phyloP scores from a whole-genome alignment of 1,140 invertebrate species.

The Hypsibius dujardini region DNA sequence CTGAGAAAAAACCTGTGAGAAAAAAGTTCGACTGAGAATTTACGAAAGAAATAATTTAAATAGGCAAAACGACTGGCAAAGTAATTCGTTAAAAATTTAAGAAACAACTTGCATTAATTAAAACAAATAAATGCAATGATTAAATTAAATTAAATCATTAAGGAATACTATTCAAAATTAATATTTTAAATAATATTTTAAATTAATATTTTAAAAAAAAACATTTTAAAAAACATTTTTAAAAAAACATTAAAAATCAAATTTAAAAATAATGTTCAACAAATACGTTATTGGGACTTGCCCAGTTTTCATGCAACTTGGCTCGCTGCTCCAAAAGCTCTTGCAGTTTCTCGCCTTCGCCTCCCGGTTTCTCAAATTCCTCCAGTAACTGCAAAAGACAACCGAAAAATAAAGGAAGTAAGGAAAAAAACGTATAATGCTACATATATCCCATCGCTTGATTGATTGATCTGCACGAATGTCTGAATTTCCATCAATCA shows the following conservation, averaged over 20 bases:
- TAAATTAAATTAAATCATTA: background rate
- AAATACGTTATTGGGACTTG: constrained; percentile 24
- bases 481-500: background rate
- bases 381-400: constrained; percentile 30
- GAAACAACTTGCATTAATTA: constrained; percentile 1
- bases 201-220: background rate
- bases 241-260: background rate
- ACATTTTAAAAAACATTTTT: constrained; percentile 15
- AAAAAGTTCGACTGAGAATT: no score
- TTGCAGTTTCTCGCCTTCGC: constrained; percentile 49
- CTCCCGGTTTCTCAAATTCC: constrained; percentile 44
- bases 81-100: background rate
- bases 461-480: no score
- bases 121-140: background rate
- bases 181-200: background rate
- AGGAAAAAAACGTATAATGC: constrained; percentile 10
- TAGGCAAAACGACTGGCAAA: no score
- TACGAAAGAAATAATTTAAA: no score
- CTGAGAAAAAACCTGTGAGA: no score
- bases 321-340: constrained; percentile 43
- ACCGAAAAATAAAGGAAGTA: background rate
- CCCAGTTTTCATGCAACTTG: constrained; percentile 47
- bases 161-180: constrained; percentile 11
- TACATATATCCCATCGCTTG: no score
- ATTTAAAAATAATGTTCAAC: no score